Evolutionary conservation across 2,888 invertebrate species (phyloP).

Genomic region (Falcaria lacertinaria): DNA sequence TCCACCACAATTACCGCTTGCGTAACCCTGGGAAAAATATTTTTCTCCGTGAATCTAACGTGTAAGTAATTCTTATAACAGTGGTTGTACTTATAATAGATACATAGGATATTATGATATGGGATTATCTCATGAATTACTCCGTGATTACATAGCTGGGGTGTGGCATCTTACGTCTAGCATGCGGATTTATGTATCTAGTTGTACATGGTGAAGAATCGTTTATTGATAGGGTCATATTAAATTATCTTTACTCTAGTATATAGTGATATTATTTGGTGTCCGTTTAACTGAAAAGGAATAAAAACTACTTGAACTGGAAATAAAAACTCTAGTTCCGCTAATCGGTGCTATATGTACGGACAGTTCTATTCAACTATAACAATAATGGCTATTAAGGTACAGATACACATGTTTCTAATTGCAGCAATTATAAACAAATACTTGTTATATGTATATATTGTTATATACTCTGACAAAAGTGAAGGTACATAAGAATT

Average conservation of each 20-base stretch:
- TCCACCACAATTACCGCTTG: slow-evolving; percentile 80
- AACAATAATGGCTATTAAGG: slow-evolving; percentile 36
- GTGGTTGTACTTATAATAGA: slow-evolving; percentile 61
- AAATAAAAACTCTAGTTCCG: slow-evolving; percentile 63
- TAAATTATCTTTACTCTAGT: slow-evolving; percentile 42
- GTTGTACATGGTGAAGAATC: slow-evolving; percentile 44
- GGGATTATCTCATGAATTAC: slow-evolving; percentile 47
- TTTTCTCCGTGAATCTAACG: slow-evolving; percentile 80
- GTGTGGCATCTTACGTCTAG: slow-evolving; percentile 61
- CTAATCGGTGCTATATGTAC: slow-evolving; percentile 59
- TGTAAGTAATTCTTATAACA: slow-evolving; percentile 73
- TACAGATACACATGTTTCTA: slow-evolving; percentile 52
- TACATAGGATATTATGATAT: slow-evolving; percentile 36
- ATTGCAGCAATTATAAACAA: slow-evolving; percentile 57
- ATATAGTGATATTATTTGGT: slow-evolving; percentile 42
- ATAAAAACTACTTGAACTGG: slow-evolving; percentile 49
- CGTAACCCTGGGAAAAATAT: slow-evolving; percentile 80
- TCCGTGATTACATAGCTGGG: slow-evolving; percentile 54
- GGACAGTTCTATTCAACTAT: slow-evolving; percentile 58
- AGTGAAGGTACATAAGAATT: slow-evolving; percentile 53
- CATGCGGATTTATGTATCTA: slow-evolving; percentile 61
- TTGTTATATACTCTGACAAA: slow-evolving; percentile 44
- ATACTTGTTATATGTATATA: slow-evolving; percentile 37
- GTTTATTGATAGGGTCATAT: slow-evolving; percentile 9
- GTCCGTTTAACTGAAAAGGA: slow-evolving; percentile 41